Evolutionary conservation across 1,140 invertebrate species (phyloP), one percentile per base, ranked within the genome.

Genomic region (Drepana arcuata): DNA sequence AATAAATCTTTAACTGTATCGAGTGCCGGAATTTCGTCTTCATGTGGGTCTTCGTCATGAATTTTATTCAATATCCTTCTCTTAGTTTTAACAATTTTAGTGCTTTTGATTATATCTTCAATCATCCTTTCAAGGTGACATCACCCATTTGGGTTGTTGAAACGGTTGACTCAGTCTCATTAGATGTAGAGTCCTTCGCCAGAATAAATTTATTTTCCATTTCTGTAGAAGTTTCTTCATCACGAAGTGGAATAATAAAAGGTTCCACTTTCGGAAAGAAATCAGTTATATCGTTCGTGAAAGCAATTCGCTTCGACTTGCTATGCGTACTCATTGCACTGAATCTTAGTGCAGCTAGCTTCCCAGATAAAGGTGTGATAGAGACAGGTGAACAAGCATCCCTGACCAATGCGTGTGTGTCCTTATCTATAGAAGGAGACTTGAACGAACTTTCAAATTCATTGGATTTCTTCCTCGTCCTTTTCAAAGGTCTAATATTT

Each of bases 71-170:
- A 33, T 28, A 78, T 71, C 41, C 63, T 62, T 53, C 78, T 42
- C 60, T 67, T 82, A 16, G 74, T 72, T 58, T 79, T 82, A 1
- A 79, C 53, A 25, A 78, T 77, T 63, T 82, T 82, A 3, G 78
- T 82, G 49, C 78, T 82, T 49, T 82, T 82, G 14, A 82, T 82
- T 15, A 82, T 82, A 41, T 82, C 78, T 51, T 82, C 78, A 43
- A 82, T 82, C 74, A 82, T 78, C 56, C 41, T 72, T 38, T 82
- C 78, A 13, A 82, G 9, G 78, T 82, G n/a, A 74, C 50, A 47
- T 82, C 78, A 6, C 78, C 78, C 78, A 82, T 82, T 62, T 79
- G 60, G 16, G 78, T 74, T 1, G 73, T 79, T 1, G 78, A 82
- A 14, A 78, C 69, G n/a, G 78, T 82, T 16, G 78, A 78, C 35